Base-by-base conservation (phyloP, 2,888 invertebrate genomes). In the Thelaira solivaga region DNA sequence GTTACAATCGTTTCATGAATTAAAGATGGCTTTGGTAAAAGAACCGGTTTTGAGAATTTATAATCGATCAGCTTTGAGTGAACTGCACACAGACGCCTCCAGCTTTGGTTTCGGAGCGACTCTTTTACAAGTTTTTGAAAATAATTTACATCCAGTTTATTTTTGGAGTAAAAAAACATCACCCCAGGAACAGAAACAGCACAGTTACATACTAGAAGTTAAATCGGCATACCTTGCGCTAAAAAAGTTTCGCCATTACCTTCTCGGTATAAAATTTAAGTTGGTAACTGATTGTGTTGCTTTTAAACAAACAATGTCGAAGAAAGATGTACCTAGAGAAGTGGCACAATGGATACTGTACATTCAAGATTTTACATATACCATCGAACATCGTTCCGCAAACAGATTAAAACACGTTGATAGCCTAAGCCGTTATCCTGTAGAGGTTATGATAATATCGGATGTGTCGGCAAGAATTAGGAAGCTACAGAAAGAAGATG, bases 191-290 rank as follows among this genome's bases (percentile, higher is more conserved):
- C 68, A 82, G 22, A 80, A 80, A 10, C 34, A 59, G 29, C 74
- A 80, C 29, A 81, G 82, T 26, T 74, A 74, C 26, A 31, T 67
- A 16, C 29, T 84, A 8, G 83, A 84, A 51, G 80, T 80, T 6
- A 74, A 82, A 47, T 67, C 68, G 11, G 68, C 68, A 4, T 68
- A 43, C 34, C 26, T 75, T 13, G 61, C 75, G 4, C 10, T 13
- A 16, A 82, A 82, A 45, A 85, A 83, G 49, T 84, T 83, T 61
- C 51, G 83, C 0, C 75, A 82, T 31, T 84, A 84, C 82, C 80
- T 82, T 5, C 43, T 84, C 2, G 83, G 78, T 20, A 67, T 73
- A 7, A n/a, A 59, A 20, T 82, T 81, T 49, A 57, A 61, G 10
- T 18, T 71, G 24, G 61, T 81, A 7, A 80, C 53, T 31, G 31